Conservation (phyloP, 2,797 vertebrate genomes). For the Amazona finschi region DNA sequence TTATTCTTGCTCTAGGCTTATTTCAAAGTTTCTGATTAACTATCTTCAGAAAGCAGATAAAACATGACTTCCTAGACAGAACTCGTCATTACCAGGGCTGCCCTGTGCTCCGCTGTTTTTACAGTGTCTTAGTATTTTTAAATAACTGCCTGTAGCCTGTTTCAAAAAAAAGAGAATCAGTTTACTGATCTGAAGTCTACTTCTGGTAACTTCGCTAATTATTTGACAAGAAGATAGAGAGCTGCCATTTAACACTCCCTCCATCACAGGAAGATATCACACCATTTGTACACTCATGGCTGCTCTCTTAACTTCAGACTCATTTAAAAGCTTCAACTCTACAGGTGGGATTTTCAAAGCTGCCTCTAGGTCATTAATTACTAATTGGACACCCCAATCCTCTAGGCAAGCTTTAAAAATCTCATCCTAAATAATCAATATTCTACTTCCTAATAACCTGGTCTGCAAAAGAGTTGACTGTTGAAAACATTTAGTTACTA, state of each 20-base stretch:
- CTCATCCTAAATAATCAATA: conserved; percentile 60
- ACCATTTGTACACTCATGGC: conserved; percentile 29
- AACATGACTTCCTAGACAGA: not conserved
- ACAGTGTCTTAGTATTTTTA: not conserved
- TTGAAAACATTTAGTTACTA: conserved; percentile 53
- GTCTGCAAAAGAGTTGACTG: conserved; percentile 51
- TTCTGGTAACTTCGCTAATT: conserved; percentile 45
- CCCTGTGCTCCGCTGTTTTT: not conserved
- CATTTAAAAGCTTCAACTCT: conserved; percentile 60
- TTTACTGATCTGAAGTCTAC: conserved; percentile 13
- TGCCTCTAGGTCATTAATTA: conserved; percentile 51
- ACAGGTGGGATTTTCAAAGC: conserved; percentile 65
- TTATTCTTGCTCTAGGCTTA: not conserved
- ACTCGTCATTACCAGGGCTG: not conserved
- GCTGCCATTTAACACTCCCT: conserved; percentile 30
- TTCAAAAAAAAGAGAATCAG: not conserved
- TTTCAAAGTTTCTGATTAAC: conserved; percentile 2
- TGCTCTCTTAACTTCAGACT: conserved; percentile 42
- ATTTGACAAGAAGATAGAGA: conserved; percentile 13
- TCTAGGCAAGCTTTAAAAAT: conserved; percentile 42
- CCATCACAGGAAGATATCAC: conserved; percentile 50
- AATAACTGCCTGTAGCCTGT: not conserved
- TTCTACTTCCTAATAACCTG: conserved; percentile 59
- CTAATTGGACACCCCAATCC: conserved; percentile 49
- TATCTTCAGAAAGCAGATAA: not conserved